Evolutionary conservation across 1,140 invertebrate species (phyloP), one percentile per base, ranked within the genome.

Genomic region (Cecropterus lyciades): DNA sequence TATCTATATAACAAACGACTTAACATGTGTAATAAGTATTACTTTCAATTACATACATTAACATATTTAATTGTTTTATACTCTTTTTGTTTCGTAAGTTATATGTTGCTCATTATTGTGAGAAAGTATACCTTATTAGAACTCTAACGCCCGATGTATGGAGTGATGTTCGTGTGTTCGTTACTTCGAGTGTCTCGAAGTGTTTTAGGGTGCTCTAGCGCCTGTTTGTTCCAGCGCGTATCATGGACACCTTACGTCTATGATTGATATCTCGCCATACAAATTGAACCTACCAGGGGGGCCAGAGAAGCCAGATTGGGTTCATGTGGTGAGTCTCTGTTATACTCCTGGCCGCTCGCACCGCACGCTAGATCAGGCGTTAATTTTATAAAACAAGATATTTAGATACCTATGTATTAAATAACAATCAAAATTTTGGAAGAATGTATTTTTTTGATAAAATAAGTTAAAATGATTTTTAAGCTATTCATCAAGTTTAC

Each of bases 201-300:
- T 75, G 69, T 87, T 76, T 80, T 84, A 79, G 85, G 87, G 89
- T 91, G 86, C 83, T 92, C 84, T 92, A 91, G 87, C 85, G 73
- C 87, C 82, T 87, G 78, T 90, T 94, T 95, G 94, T 94, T 96
- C 70, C 94, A 99, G 99, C 93, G 98, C 98, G 49, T 99, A 99
- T 94, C 99, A 99, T 93, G 99, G 99, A 48, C 98, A 99, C 90
- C 94, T 99, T 80, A 97, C 96, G 42, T 97, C 97, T 46, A 95
- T 98, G 82, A 98, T 99, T 91, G 97, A 99, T 92, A 97, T 99
- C 79, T 99, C 98, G 68, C 98, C 99, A 17, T 99, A 99, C 93
- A 99, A 99, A 93, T 98, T 99, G 91, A 97, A 98, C 88, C 95
- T 97, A 82, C 95, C 96, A 48, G 95, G 95, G 79, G 96, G 95